These are phyloP conservation scores for Mormyrus hasselquistii DNA, from an alignment of 2,797 vertebrate genomes.

Conservation along the genomic window DNA sequence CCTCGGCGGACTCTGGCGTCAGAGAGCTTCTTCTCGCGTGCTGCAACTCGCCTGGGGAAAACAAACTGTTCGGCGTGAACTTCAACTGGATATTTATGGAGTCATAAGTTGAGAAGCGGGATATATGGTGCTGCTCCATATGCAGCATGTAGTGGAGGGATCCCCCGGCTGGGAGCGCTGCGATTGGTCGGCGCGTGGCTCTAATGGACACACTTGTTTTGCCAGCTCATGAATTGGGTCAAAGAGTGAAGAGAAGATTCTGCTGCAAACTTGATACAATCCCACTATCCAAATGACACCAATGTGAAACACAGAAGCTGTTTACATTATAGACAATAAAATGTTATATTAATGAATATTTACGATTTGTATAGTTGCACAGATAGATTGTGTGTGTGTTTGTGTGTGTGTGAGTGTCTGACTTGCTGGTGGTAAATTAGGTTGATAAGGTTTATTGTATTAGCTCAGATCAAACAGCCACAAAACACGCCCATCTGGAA, in stretches of 20 bases:
- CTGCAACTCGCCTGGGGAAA: not conserved
- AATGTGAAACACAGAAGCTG: not conserved
- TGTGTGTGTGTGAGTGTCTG: not conserved
- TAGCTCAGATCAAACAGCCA: conserved; percentile 46
- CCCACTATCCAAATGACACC: not conserved
- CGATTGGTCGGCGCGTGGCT: conserved; percentile 15
- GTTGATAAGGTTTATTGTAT: conserved; percentile 24
- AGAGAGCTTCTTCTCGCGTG: not conserved
- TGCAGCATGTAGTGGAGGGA: conserved; percentile 28
- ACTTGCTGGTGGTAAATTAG: not conserved
- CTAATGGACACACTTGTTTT: conserved; percentile 32
- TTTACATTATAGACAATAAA: not conserved
- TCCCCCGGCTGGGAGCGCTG: conserved; percentile 13
- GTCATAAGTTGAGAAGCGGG: conserved; percentile 14
- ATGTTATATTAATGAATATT: not conserved
- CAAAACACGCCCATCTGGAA: conserved; percentile 32
- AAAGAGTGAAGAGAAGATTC: conserved; percentile 29
- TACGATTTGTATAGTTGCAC: not conserved
- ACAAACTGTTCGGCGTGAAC: not conserved
- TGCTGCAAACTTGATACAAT: conserved; percentile 22
- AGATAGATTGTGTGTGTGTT: not conserved
- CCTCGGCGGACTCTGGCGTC: not conserved
- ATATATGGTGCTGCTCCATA: conserved; percentile 19
- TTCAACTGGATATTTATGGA: conserved; percentile 11
- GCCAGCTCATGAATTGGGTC: conserved; percentile 18